A percentile compares a stretch with the other conserved stretches of the same genome.
These are phyloP conservation scores for Tylochromis polylepis DNA, from an alignment of 2,113 vertebrate species.

Conservation along the genomic window DNA sequence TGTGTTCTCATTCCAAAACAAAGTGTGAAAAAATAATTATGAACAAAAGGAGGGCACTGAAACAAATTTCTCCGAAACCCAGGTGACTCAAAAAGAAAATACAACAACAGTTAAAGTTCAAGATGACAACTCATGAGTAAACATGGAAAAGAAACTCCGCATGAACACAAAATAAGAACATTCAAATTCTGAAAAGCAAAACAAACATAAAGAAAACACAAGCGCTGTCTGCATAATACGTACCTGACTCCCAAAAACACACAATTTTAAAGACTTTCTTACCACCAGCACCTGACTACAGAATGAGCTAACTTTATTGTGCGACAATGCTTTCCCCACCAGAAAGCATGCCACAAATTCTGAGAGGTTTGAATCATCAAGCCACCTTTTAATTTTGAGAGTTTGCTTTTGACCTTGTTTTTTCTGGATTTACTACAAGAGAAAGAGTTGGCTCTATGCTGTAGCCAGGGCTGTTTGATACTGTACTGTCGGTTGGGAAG, in stretches of 20 bases:
- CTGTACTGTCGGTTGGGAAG: constrained; percentile 54
- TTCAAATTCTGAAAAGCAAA: constrained; percentile 15
- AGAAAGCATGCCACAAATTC: neutral
- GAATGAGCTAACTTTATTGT: constrained; percentile 47
- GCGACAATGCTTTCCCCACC: constrained; percentile 53
- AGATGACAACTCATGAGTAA: constrained; percentile 61
- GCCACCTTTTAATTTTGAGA: neutral
- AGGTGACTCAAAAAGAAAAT: constrained; percentile 56
- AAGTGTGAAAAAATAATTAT: constrained; percentile 34
- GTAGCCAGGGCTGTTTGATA: constrained; percentile 64
- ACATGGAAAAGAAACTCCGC: constrained; percentile 37
- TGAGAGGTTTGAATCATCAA: neutral
- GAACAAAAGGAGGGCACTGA: constrained; percentile 49
- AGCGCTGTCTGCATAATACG: constrained; percentile 77
- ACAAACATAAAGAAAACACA: constrained; percentile 36
- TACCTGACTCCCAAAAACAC: constrained; percentile 89
- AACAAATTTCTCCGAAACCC: constrained; percentile 54
- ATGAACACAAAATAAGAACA: constrained; percentile 26
- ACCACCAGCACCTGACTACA: constrained; percentile 74
- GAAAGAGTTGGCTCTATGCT: constrained; percentile 66
- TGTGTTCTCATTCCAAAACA: constrained; percentile 50
- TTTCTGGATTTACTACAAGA: constrained; percentile 21
- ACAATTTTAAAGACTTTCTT: constrained; percentile 92
- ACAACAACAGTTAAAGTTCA: constrained; percentile 26
- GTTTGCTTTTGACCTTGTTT: neutral